Conservation (phyloP, 92 coral and sea anemone genomes). For the Epizoanthus stellaris region DNA sequence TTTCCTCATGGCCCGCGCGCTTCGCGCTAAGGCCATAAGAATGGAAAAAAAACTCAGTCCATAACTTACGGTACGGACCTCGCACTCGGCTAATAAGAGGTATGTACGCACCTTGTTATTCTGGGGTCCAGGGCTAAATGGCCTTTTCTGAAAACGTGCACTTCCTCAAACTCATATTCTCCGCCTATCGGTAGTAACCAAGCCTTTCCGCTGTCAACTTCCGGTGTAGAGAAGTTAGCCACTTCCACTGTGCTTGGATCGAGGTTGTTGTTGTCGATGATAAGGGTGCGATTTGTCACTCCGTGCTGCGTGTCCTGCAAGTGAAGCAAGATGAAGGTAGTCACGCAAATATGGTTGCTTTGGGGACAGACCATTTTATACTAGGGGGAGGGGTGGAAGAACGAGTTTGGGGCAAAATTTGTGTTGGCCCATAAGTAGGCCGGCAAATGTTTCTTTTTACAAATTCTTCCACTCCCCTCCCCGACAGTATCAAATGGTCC, state of each 20-base stretch:
- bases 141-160: constrained; percentile 66
- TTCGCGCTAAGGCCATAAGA: too few relatives aligned
- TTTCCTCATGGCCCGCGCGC: too few relatives aligned
- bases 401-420: too few relatives aligned
- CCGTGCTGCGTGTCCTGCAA: constrained; percentile 76
- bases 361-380: background rate
- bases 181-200: constrained; percentile 70
- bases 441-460: too few relatives aligned
- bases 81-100: too few relatives aligned
- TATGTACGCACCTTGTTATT: constrained; percentile 48
- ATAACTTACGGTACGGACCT: too few relatives aligned
- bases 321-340: background rate
- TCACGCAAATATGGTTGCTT: background rate
- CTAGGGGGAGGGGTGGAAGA: too few relatives aligned
- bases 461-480: too few relatives aligned
- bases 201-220: constrained; percentile 65
- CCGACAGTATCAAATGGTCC: too few relatives aligned
- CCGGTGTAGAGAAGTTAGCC: constrained; percentile 49
- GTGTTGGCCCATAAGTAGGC: too few relatives aligned
- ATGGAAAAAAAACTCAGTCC: too few relatives aligned
- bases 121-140: constrained; percentile 70
- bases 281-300: constrained; percentile 67
- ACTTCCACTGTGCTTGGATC: constrained; percentile 54
- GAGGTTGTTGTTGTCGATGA: constrained; percentile 72
- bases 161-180: constrained; percentile 73